Conservation (phyloP, 2,888 invertebrate genomes). For the Orthosia gothica region DNA sequence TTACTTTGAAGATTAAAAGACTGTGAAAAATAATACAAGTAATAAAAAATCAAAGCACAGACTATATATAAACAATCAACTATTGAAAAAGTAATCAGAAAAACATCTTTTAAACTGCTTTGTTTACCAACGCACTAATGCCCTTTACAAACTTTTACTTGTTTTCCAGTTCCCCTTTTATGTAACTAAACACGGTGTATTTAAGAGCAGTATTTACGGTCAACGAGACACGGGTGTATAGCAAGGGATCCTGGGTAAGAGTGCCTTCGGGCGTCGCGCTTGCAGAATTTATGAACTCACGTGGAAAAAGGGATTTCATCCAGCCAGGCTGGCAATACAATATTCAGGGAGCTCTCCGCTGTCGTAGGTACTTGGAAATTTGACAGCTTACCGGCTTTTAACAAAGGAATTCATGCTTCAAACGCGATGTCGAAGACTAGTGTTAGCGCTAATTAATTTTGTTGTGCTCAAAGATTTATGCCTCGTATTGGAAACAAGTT, state of each 20-base stretch:
- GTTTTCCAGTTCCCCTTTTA: constrained; percentile 29
- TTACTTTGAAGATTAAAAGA: background rate
- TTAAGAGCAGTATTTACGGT: constrained; percentile 58
- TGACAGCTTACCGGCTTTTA: constrained; percentile 29
- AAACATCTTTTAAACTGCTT: background rate
- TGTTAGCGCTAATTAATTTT: constrained; percentile 38
- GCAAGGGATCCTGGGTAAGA: constrained; percentile 53
- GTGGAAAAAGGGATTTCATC: constrained; percentile 74
- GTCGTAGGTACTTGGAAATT: constrained; percentile 42
- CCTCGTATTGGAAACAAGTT: background rate
- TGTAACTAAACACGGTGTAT: constrained; percentile 46
- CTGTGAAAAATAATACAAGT: background rate
- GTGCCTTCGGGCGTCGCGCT: constrained; percentile 59
- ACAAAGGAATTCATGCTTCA: constrained; percentile 6
- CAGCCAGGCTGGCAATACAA: constrained; percentile 68
- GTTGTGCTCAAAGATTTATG: constrained; percentile 4
- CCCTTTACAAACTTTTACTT: constrained; percentile 29
- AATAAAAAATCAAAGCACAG: background rate
- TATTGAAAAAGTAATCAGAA: background rate
- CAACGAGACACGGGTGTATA: constrained; percentile 43
- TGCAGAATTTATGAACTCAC: constrained; percentile 70
- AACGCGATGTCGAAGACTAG: constrained; percentile 24
- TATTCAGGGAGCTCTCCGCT: constrained; percentile 56
- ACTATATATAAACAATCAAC: background rate
- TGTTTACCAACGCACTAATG: background rate